These are phyloP conservation scores for Steinernema feltiae DNA, from an alignment of 1,140 invertebrate genomes.

Conservation along the genomic window DNA sequence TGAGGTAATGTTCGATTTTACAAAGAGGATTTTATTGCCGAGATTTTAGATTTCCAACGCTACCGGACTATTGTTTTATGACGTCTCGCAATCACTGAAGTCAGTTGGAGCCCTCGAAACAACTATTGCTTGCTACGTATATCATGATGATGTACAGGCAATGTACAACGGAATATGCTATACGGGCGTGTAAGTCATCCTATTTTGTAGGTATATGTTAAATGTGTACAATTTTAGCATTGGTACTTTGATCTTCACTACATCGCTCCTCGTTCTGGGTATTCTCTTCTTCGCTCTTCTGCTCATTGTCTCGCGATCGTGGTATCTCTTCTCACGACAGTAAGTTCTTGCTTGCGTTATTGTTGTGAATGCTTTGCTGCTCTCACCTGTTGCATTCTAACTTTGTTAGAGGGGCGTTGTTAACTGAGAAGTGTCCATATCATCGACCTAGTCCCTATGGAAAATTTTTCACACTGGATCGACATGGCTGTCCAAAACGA, in stretches of 20 bases:
- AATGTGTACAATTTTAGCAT: slow-evolving; percentile 39
- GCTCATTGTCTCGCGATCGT: slow-evolving; percentile 48
- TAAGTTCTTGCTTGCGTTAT: slow-evolving; percentile 34
- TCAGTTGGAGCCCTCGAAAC: slow-evolving; percentile 42
- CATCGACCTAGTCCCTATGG: slow-evolving; percentile 2
- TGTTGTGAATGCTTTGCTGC: background rate
- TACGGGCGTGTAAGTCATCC: slow-evolving; percentile 46
- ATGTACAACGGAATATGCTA: slow-evolving; percentile 48
- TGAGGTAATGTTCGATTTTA: background rate
- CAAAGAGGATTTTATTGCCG: background rate
- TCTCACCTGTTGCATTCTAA: slow-evolving; percentile 8
- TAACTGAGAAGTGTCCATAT: slow-evolving; percentile 9
- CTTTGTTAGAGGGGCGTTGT: slow-evolving; percentile 9
- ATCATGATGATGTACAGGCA: slow-evolving; percentile 38
- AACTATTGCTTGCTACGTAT: slow-evolving; percentile 39
- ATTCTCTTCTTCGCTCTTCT: slow-evolving; percentile 48
- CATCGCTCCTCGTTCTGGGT: slow-evolving; percentile 48
- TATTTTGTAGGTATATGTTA: slow-evolving; percentile 7
- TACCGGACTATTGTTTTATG: slow-evolving; percentile 22
- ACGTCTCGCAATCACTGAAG: slow-evolving; percentile 34
- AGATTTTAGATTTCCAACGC: slow-evolving; percentile 26
- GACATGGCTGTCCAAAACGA: slow-evolving; percentile 8
- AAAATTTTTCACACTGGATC: slow-evolving; percentile 11
- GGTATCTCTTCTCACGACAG: slow-evolving; percentile 43
- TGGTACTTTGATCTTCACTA: slow-evolving; percentile 39